Conservation (phyloP, 2,113 vertebrate species). For the Carettochelys insculpta region DNA sequence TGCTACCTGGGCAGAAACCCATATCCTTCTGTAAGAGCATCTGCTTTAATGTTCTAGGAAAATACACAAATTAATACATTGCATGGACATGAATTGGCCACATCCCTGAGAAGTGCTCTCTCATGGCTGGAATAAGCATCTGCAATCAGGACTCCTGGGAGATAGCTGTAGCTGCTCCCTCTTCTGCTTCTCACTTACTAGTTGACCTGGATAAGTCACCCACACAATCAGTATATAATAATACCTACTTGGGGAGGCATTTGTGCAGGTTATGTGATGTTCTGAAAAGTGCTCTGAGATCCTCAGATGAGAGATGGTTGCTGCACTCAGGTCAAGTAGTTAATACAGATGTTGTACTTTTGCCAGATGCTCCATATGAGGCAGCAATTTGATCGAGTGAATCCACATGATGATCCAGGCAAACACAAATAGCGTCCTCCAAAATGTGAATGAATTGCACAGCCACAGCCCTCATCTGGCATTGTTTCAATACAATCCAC, state of each 20-base stretch:
- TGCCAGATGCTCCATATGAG: background rate
- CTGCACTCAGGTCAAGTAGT: background rate
- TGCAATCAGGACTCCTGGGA: background rate
- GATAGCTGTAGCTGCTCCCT: background rate
- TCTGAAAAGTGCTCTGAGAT: background rate
- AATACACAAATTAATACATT: constrained; percentile 52
- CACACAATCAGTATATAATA: background rate
- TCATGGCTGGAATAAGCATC: rapidly evolving
- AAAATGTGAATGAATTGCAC: background rate
- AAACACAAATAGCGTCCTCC: background rate
- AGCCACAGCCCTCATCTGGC: background rate
- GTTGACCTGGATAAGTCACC: background rate
- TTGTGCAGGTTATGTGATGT: rapidly evolving
- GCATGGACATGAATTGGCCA: background rate
- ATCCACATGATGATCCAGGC: background rate
- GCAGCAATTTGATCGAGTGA: background rate
- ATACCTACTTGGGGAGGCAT: background rate
- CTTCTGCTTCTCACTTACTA: rapidly evolving
- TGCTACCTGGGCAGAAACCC: constrained; percentile 66
- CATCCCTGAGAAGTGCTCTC: background rate
- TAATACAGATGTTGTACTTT: background rate
- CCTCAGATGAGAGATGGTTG: background rate
- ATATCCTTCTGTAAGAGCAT: constrained; percentile 60
- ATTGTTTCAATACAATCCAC: background rate
- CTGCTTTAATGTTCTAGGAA: constrained; percentile 56